phyloP scores from a whole-genome alignment of 2,888 invertebrate species.

The Oscheius sp. region DNA sequence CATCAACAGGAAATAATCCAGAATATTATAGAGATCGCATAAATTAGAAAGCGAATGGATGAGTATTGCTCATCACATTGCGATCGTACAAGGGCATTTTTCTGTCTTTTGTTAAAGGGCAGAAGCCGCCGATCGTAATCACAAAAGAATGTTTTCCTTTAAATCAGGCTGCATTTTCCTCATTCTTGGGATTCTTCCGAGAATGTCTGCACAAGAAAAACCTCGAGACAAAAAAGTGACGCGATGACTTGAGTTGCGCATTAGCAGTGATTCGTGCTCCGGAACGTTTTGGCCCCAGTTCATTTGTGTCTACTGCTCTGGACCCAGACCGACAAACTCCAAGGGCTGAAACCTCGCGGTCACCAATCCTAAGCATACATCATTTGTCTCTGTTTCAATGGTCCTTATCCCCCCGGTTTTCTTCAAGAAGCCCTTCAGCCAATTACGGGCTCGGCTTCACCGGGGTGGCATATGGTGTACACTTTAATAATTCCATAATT shows the following conservation, averaged over 20 bases:
- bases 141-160: constrained; percentile 22
- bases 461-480: not conserved
- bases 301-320: constrained; percentile 20
- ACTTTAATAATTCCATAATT: not conserved
- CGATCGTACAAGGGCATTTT: too few relatives aligned
- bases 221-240: too few relatives aligned
- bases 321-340: constrained; percentile 3
- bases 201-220: constrained; percentile 5
- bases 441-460: not conserved
- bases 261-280: constrained; percentile 30
- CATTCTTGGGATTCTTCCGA: constrained; percentile 1
- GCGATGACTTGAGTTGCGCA: not conserved
- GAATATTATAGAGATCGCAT: too few relatives aligned
- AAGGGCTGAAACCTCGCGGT: not conserved
- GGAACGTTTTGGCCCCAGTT: constrained; percentile 10
- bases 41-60: too few relatives aligned
- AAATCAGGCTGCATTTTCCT: not conserved
- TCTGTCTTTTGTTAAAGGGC: too few relatives aligned
- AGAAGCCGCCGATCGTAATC: not conserved
- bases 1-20: too few relatives aligned
- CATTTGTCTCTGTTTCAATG: constrained; percentile 17
- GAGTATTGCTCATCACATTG: too few relatives aligned
- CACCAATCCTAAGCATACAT: constrained; percentile 9
- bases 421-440: not conserved
- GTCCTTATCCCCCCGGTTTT: constrained; percentile 10